Conservation (phyloP, 2,797 vertebrate genomes). For the Enteromius treurensis region DNA sequence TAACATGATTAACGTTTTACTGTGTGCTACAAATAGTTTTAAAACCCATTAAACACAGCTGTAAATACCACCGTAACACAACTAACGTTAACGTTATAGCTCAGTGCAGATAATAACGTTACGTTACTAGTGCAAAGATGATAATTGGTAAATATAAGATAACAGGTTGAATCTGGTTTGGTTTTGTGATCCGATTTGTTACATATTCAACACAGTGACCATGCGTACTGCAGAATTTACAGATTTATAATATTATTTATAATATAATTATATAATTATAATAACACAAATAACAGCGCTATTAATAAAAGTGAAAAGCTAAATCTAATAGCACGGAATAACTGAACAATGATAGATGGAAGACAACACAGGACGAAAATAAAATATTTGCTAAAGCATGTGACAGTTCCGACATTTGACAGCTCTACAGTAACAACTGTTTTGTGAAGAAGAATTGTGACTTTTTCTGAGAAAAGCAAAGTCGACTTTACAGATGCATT, state of each 20-base stretch:
- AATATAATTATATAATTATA: neutral
- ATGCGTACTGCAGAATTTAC: neutral
- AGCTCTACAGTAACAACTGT: conserved; percentile 16
- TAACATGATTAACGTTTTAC: neutral
- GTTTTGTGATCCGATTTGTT: neutral
- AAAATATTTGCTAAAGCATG: neutral
- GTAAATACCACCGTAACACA: neutral
- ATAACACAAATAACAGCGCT: neutral
- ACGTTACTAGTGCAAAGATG: neutral
- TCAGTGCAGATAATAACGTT: neutral
- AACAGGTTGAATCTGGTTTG: neutral
- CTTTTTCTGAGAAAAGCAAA: neutral
- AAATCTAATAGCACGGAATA: neutral
- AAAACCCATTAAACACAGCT: neutral
- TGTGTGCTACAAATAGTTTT: neutral
- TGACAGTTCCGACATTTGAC: conserved; percentile 26
- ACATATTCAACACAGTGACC: neutral
- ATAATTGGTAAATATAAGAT: neutral
- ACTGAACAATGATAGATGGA: neutral
- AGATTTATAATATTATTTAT: neutral
- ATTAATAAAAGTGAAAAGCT: neutral
- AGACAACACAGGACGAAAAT: neutral
- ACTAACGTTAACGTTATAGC: neutral
- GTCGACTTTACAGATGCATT: neutral
- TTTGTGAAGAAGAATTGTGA: neutral